Evolutionary conservation across 2,888 invertebrate genomes (phyloP).

Genomic region (Drosophila algonquin): DNA sequence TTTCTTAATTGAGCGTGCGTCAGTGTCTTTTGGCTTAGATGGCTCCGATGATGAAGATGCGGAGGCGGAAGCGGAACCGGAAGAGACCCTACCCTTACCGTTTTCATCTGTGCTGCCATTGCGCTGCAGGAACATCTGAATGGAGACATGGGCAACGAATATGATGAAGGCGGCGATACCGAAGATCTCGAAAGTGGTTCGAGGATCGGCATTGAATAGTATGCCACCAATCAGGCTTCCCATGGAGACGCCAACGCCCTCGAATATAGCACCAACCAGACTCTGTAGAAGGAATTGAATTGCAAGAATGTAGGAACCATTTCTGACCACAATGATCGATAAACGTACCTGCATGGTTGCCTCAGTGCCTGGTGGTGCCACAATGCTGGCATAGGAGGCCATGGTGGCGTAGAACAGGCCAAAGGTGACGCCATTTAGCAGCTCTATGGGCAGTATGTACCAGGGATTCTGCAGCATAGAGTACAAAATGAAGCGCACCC

Average conservation of each 20-base stretch:
- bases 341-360: slow-evolving; percentile 91
- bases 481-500: slow-evolving; percentile 92
- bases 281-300: slow-evolving; percentile 85
- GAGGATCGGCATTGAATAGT: slow-evolving; percentile 87
- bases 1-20: slow-evolving; percentile 28
- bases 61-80: slow-evolving; percentile 33
- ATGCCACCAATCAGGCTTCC: slow-evolving; percentile 92
- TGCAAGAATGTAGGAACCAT: background rate
- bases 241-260: slow-evolving; percentile 92
- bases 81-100: slow-evolving; percentile 70
- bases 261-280: slow-evolving; percentile 93
- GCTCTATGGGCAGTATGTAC: slow-evolving; percentile 93
- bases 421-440: slow-evolving; percentile 94
- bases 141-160: slow-evolving; percentile 86
- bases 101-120: slow-evolving; percentile 59
- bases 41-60: slow-evolving; percentile 28
- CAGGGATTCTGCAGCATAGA: slow-evolving; percentile 92
- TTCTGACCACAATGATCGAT: background rate
- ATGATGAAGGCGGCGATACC: slow-evolving; percentile 88
- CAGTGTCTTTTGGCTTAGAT: slow-evolving; percentile 36
- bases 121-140: slow-evolving; percentile 84
- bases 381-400: slow-evolving; percentile 93
- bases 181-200: slow-evolving; percentile 89
- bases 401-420: slow-evolving; percentile 95
- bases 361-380: slow-evolving; percentile 93